Conservation (phyloP, 92 coral and sea anemone species). For the Parazoanthus darwini region DNA sequence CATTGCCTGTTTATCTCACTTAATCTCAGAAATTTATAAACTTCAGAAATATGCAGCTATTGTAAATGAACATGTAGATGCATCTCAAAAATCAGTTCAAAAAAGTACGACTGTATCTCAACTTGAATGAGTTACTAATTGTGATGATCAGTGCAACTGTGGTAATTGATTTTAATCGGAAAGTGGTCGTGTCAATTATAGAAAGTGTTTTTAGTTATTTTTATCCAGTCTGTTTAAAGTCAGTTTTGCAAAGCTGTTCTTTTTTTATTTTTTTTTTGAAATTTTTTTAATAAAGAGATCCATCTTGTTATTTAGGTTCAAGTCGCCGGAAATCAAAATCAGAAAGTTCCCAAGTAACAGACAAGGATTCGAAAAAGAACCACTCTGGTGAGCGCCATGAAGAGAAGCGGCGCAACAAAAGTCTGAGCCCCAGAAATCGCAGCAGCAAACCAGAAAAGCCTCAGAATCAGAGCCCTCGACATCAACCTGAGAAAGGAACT, state of each 20-base stretch:
- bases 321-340: slow-evolving; percentile 30
- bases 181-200: background rate
- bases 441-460: slow-evolving; percentile 35
- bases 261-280: no score
- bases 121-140: no score
- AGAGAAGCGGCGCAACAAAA: slow-evolving; percentile 22
- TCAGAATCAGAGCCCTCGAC: slow-evolving; percentile 32
- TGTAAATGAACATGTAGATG: no score
- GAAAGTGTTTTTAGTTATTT: background rate
- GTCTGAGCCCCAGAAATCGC: slow-evolving; percentile 38
- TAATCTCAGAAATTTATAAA: no score
- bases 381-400: slow-evolving; percentile 24
- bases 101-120: no score
- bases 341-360: slow-evolving; percentile 11
- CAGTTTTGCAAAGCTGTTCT: slow-evolving; percentile 10
- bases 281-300: background rate
- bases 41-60: no score
- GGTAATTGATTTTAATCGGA: no score
- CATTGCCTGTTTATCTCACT: no score
- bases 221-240: background rate
- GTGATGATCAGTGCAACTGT: no score
- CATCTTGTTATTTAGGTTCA: background rate
- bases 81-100: no score
- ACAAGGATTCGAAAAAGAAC: slow-evolving; percentile 18
- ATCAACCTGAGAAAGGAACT: slow-evolving; percentile 15